Evolutionary conservation across 2,113 vertebrate genomes (phyloP), one percentile per base, ranked within the genome.

Genomic region (Dascyllus trimaculatus): DNA sequence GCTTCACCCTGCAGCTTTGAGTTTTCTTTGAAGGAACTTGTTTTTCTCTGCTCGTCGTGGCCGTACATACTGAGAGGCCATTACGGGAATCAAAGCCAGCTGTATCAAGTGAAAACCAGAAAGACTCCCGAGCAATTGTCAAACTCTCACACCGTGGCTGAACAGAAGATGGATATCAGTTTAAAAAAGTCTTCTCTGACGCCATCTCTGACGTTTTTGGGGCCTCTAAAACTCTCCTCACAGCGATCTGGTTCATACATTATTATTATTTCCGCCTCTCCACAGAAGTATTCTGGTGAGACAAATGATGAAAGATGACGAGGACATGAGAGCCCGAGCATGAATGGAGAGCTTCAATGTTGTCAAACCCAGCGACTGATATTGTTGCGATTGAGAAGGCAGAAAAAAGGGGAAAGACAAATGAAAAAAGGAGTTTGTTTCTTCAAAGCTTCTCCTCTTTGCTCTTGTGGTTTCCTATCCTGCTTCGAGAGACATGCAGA

Each of bases 371-470:
- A 40, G 2, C n/a, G 1, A 75, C 35, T 75, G 58, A 76, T 69
- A 62, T 29, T 54, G 49, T 46, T 1, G 40, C 9, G 5, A 35
- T 19, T 58, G 48, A 78, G 71, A 62, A 26, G 19, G 32, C 56
- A 57, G 40, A 43, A 43, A 15, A 43, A 15, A 15, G 13, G 40
- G 40, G 40, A 43, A 43, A 43, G 40, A 43, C 40, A 43, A 43
- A 13, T 43, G 40, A 15, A 15, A 43, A 43, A 43, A 15, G 4
- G n/a, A 51, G 38, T 40, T 45, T 65, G 53, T 22, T 71, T 84
- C 64, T 82, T 80, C 80, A 88, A 80, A 91, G 58, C 26, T 70
- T 48, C 21, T 52, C 2, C 5, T 67, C 68, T 61, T 53, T 0
- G 13, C 78, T 72, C 49, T 21, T 7, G 80, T 46, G 57, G 58